Conservation (phyloP, 2,888 invertebrate genomes). For the Baronia brevicornis region DNA sequence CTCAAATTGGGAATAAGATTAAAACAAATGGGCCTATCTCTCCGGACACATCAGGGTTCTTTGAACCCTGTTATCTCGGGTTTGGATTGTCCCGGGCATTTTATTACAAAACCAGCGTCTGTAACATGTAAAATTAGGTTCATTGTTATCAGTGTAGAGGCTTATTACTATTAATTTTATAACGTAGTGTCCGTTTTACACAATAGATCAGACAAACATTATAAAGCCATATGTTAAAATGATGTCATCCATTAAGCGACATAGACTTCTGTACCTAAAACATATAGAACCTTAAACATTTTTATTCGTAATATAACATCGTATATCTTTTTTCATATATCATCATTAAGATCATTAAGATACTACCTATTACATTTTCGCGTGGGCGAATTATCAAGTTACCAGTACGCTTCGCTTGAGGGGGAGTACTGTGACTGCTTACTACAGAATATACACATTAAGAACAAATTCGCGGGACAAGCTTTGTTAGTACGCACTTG, state of each 20-base stretch:
- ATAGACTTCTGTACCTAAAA: too few relatives aligned
- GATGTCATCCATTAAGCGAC: constrained; percentile 2
- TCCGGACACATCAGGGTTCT: constrained; percentile 19
- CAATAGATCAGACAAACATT: not conserved
- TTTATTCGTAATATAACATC: too few relatives aligned
- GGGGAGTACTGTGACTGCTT: too few relatives aligned
- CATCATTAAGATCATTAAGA: too few relatives aligned
- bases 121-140: constrained; percentile 22
- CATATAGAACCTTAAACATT: too few relatives aligned
- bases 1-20: constrained; percentile 11
- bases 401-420: too few relatives aligned
- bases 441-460: too few relatives aligned
- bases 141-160: constrained; percentile 8
- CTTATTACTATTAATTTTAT: constrained; percentile 1
- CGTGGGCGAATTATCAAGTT: too few relatives aligned
- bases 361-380: too few relatives aligned
- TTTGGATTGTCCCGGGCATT: constrained; percentile 18
- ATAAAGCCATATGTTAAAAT: constrained; percentile 6
- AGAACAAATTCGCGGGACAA: too few relatives aligned
- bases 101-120: constrained; percentile 22
- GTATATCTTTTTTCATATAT: too few relatives aligned
- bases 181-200: not conserved
- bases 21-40: constrained; percentile 11
- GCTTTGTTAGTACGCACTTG: too few relatives aligned
- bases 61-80: constrained; percentile 25